Evolutionary conservation across 2,888 invertebrate genomes (phyloP), one percentile per base, ranked within the genome.

Genomic region (Amiota communis): DNA sequence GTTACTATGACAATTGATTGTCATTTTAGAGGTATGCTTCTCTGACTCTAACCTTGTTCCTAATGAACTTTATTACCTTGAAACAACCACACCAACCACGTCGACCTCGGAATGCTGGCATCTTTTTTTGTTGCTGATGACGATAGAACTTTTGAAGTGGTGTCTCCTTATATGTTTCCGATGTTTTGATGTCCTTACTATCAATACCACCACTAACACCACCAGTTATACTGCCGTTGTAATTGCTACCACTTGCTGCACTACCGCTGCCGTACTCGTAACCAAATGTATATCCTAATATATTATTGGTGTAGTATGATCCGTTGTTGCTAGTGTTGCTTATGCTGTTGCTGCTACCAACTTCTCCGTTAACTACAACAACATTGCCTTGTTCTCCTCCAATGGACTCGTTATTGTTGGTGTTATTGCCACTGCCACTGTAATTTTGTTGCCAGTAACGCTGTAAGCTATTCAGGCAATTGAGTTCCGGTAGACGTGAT

Each of bases 71-170:
- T 17, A 56, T 91, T 88, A 96, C 96, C 93, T 96, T 95, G 79
- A 96, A 91, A 87, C 96, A 96, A 85, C 96, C 95, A 92, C 96
- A 96, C 92, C 92, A 92, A 74, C 88, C 90, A 86, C 93, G 91
- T 84, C 92, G 91, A 76, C 94, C 90, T 12, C 90, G 83, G 76
- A 90, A 90, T 46, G 94, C 94, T 88, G 94, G 94, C 95, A 94
- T 93, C 82, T 90, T 90, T 76, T 88, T 88, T 76, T 90, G 89
- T 76, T 90, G 89, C 77, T 89, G 90, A 71, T 87, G 88, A 17
- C 89, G 80, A 78, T 90, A 90, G 83, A 90, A 90, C 70, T 88
- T 88, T 79, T 90, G 90, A 48, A 90, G 81, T 49, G 90, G 89
- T 53, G 90, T 90, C 79, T 89, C 90, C 53, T 82, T 87, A 72